phyloP scores from a whole-genome alignment of 2,797 vertebrate genomes.

The Mionectes olivaceus region DNA sequence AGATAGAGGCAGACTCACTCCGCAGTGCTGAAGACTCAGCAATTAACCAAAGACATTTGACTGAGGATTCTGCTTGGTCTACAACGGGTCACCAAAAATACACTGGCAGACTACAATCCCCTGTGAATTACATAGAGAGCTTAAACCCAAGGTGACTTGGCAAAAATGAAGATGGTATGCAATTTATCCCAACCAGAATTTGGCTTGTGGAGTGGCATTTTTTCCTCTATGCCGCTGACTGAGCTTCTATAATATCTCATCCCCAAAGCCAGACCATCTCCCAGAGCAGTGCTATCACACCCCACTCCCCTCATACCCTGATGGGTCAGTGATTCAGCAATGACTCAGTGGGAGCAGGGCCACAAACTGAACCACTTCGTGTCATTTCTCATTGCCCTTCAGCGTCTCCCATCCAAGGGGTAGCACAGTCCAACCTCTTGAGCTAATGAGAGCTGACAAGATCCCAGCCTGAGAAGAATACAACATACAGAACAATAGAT shows the following conservation, averaged over 20 bases:
- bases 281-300: not conserved
- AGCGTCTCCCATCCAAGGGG: not conserved
- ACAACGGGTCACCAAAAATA: not conserved
- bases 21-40: not conserved
- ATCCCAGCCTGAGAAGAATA: conserved; percentile 30
- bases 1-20: not conserved
- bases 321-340: not conserved
- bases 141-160: not conserved
- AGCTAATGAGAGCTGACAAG: conserved; percentile 57
- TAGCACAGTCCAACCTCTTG: conserved; percentile 15
- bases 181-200: not conserved
- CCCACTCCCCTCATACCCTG: not conserved
- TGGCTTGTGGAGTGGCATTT: not conserved
- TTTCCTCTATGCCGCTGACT: not conserved
- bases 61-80: not conserved
- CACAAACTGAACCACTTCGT: not conserved
- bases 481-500: conserved; percentile 14
- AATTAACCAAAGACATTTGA: not conserved
- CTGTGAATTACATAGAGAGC: not conserved
- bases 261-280: not conserved
- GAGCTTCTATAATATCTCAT: not conserved
- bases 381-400: not conserved
- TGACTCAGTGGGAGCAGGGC: not conserved
- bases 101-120: not conserved
- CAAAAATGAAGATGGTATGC: not conserved